Evolutionary conservation across 2,797 vertebrate genomes (phyloP).

Genomic region (Phylloscopus collybita): DNA sequence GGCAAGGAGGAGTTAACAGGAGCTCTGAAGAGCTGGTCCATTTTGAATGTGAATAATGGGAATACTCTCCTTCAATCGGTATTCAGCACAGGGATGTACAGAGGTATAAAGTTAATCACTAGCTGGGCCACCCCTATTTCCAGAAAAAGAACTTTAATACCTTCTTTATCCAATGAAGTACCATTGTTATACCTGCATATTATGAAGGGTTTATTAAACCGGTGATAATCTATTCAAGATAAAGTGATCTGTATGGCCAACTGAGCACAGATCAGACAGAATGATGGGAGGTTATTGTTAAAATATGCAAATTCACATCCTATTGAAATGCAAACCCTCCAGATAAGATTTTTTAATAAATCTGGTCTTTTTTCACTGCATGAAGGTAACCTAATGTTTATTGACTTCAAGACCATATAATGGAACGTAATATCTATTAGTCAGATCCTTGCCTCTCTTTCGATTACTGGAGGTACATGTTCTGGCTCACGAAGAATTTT

Average conservation of each 20-base stretch:
- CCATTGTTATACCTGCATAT: slow-evolving; percentile 80
- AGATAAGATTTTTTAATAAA: slow-evolving; percentile 86
- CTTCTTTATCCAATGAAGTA: slow-evolving; percentile 78
- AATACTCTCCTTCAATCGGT: slow-evolving; percentile 75
- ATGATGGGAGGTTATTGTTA: slow-evolving; percentile 82
- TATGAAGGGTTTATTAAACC: slow-evolving; percentile 82
- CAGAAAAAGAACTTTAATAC: slow-evolving; percentile 78
- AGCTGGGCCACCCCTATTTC: slow-evolving; percentile 72
- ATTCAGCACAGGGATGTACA: slow-evolving; percentile 72
- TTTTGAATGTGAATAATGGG: slow-evolving; percentile 70
- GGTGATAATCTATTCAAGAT: slow-evolving; percentile 80
- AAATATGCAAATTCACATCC: slow-evolving; percentile 85
- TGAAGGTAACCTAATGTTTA: slow-evolving; percentile 81
- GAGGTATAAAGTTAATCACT: slow-evolving; percentile 77
- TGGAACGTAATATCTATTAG: slow-evolving; percentile 70
- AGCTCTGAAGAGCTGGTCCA: slow-evolving; percentile 22
- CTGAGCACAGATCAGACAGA: slow-evolving; percentile 77
- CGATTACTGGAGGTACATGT: slow-evolving; percentile 70
- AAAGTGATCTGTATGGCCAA: slow-evolving; percentile 80
- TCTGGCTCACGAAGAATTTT: slow-evolving; percentile 48
- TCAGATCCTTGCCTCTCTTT: slow-evolving; percentile 72
- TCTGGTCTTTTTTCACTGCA: slow-evolving; percentile 73
- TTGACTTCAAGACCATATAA: slow-evolving; percentile 74
- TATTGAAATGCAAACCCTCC: slow-evolving; percentile 85
- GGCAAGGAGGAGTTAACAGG: slow-evolving; percentile 46